Percentiles rank a stretch among this genome's conserved stretches.
Evolutionary conservation across 2,113 vertebrate species (phyloP).

Genomic region (Actinemys pallida): DNA sequence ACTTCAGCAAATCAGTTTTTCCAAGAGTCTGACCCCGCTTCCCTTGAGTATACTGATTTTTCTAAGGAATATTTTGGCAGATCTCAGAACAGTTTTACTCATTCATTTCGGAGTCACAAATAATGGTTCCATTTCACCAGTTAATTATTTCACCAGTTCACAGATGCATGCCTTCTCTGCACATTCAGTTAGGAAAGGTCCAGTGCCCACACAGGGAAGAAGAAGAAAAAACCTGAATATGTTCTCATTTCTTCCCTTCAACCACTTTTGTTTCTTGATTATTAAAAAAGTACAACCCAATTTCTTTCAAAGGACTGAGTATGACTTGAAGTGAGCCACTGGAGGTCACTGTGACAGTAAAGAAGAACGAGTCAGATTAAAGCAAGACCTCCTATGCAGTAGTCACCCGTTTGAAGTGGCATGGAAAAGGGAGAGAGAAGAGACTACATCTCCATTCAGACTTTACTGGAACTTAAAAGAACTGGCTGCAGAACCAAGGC

Average conservation of each 20-base stretch:
- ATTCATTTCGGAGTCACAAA: conserved; percentile 67
- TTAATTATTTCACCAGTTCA: conserved; percentile 65
- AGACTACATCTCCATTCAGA: not conserved
- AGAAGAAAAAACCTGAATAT: not conserved
- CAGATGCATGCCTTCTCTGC: conserved; percentile 43
- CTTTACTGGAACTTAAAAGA: conserved; percentile 34
- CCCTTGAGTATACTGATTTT: conserved; percentile 67
- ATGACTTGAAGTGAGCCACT: conserved; percentile 37
- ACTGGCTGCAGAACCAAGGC: not conserved
- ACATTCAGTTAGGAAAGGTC: not conserved
- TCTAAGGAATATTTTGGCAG: conserved; percentile 71
- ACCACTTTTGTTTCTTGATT: not conserved
- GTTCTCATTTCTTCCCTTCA: not conserved
- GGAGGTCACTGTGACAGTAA: conserved; percentile 70
- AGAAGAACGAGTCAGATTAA: conserved; percentile 1
- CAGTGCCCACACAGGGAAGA: conserved; percentile 2
- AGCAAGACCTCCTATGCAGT: conserved; percentile 16
- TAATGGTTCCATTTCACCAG: conserved; percentile 54
- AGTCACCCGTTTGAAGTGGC: not conserved
- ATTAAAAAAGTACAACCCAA: not conserved
- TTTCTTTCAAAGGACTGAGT: not conserved
- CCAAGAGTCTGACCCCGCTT: conserved; percentile 32
- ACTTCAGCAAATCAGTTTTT: conserved; percentile 72
- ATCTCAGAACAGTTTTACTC: conserved; percentile 50
- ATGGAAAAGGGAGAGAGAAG: not conserved